These are phyloP conservation scores for Hyppa rectilinea DNA, from an alignment of 2,888 invertebrate species.

Conservation along the genomic window DNA sequence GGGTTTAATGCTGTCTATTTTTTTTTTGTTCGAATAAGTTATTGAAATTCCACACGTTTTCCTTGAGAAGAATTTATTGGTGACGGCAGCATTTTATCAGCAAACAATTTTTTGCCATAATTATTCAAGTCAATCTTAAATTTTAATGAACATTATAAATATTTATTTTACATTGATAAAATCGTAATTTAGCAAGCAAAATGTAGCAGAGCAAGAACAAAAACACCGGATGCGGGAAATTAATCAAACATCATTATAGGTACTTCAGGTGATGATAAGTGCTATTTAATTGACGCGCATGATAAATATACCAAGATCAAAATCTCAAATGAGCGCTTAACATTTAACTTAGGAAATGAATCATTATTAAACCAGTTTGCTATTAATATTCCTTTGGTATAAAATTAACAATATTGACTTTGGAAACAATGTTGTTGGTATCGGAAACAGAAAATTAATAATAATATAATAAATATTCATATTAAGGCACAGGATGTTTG, in stretches of 20 bases:
- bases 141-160: not conserved
- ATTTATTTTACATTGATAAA: constrained; percentile 18
- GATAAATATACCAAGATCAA: constrained; percentile 47
- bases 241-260: constrained; percentile 45
- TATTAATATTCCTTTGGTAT: constrained; percentile 37
- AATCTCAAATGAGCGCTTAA: constrained; percentile 49
- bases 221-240: constrained; percentile 44
- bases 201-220: constrained; percentile 13
- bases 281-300: constrained; percentile 46
- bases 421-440: constrained; percentile 35
- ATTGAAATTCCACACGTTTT: not conserved
- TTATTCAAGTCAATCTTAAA: not conserved
- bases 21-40: too few species aligned
- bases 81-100: not conserved
- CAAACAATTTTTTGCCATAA: not conserved
- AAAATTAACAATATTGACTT: constrained; percentile 13
- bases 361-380: constrained; percentile 39
- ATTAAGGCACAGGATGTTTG: constrained; percentile 34
- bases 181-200: constrained; percentile 25
- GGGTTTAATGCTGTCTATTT: not conserved
- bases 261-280: constrained; percentile 44
- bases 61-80: not conserved
- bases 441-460: constrained; percentile 21
- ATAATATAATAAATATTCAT: constrained; percentile 22
- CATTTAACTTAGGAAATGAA: constrained; percentile 34